Evolutionary conservation across 2,113 vertebrate genomes (phyloP).

Genomic region (Cynocephalus volans): DNA sequence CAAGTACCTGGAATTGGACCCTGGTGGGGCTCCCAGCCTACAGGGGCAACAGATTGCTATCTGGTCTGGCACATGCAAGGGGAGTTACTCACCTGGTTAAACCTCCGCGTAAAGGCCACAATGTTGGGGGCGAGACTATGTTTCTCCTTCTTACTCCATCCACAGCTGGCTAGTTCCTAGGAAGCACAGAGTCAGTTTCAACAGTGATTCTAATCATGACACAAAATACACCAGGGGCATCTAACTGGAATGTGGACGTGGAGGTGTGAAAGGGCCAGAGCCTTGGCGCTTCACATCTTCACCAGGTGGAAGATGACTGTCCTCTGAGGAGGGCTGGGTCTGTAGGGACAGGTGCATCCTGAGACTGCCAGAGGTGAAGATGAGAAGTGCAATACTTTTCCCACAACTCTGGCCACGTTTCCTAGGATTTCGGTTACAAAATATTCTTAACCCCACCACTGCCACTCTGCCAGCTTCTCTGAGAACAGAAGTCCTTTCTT

Average conservation of each 20-base stretch:
- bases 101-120: constrained; percentile 97
- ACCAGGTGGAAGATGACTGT: neutral
- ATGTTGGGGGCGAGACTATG: constrained; percentile 95
- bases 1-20: neutral
- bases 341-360: neutral
- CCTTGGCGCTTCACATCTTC: neutral
- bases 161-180: constrained; percentile 96
- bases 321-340: neutral
- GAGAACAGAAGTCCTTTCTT: neutral
- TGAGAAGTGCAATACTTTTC: neutral
- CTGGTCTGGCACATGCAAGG: neutral
- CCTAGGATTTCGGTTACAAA: neutral
- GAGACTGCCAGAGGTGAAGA: neutral
- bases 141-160: constrained; percentile 98
- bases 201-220: neutral
- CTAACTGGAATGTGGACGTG: neutral
- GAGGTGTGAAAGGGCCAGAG: neutral
- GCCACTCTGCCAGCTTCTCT: neutral
- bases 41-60: neutral
- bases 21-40: neutral
- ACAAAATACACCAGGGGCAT: constrained; percentile 22
- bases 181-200: constrained; percentile 83
- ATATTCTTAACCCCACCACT: neutral
- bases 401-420: neutral
- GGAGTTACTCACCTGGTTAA: constrained; percentile 93